A percentile compares a stretch with the other conserved stretches of the same genome.
Conservation (phyloP, 2,888 invertebrate genomes). For the Caenorhabditis sp. region DNA sequence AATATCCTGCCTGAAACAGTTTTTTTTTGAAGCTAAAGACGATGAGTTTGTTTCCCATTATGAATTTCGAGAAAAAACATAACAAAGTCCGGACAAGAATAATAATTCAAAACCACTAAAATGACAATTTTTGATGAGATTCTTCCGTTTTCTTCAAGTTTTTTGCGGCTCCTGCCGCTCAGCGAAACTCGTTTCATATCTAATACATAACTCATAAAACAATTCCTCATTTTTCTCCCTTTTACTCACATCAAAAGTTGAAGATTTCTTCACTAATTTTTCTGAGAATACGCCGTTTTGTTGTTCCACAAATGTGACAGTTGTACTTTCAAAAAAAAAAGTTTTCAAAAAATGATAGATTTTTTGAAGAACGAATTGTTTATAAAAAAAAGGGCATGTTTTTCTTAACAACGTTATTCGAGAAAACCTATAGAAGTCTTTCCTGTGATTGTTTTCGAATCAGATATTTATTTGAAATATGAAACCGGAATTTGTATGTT, state of each 20-base stretch:
- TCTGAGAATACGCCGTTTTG: no score
- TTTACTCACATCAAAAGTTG: no score
- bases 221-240: no score
- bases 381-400: background rate
- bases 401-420: no score
- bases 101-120: background rate
- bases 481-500: background rate
- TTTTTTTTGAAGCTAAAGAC: no score
- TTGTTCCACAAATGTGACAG: no score
- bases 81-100: background rate
- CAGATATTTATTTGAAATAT: background rate
- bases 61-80: background rate
- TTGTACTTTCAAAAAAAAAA: no score
- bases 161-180: background rate
- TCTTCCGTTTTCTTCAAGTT: background rate
- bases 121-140: background rate
- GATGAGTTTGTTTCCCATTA: background rate
- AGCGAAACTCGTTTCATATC: conserved; percentile 15
- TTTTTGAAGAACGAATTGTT: background rate
- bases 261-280: no score
- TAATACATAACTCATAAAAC: conserved; percentile 8
- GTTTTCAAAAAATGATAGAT: no score
- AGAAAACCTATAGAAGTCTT: background rate
- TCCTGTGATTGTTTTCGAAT: background rate
- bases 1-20: no score